Conservation (phyloP, 2,113 vertebrate genomes). For the Fregata magnificens region DNA sequence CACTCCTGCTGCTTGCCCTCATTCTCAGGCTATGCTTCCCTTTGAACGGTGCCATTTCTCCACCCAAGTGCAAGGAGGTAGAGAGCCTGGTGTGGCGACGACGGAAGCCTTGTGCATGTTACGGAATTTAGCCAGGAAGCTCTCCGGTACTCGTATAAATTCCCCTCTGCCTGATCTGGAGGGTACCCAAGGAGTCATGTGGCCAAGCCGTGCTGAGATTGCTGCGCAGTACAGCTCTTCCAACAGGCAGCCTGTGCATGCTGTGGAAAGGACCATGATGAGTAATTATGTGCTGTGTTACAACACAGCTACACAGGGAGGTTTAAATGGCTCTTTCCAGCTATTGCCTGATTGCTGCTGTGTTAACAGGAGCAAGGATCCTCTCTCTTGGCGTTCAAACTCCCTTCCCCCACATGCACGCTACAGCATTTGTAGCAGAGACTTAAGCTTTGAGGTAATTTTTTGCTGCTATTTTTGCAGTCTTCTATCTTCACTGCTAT, state of each 20-base stretch:
- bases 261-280: neutral
- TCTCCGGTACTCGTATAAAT: neutral
- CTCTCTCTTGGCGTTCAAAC: neutral
- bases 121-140: neutral
- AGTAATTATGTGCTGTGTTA: slow-evolving; percentile 1
- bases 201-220: neutral
- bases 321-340: slow-evolving; percentile 10
- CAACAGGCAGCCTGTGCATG: neutral
- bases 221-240: neutral
- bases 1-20: neutral
- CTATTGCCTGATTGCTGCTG: neutral
- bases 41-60: neutral
- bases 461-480: neutral
- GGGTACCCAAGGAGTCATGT: rapidly evolving
- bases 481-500: neutral
- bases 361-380: neutral
- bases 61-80: neutral
- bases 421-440: neutral
- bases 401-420: neutral
- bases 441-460: neutral
- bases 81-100: neutral
- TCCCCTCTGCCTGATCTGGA: neutral
- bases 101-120: neutral
- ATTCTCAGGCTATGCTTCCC: neutral
- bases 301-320: neutral